Base-by-base conservation (phyloP, 2,797 vertebrate species). In the Acanthurus leucopareius region DNA sequence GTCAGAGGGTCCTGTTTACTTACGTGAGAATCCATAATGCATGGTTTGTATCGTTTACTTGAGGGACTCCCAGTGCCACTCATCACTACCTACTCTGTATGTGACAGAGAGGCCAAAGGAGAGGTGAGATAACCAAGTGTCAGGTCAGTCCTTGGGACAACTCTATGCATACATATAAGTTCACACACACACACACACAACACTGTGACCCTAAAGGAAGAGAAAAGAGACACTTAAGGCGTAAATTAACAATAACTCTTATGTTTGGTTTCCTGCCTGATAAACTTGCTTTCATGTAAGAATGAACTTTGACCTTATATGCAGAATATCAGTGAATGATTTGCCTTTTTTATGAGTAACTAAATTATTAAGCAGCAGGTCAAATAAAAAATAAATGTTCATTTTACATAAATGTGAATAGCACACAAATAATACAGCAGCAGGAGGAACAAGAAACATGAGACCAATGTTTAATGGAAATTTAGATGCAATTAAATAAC, bases 1-100 rank as follows among this genome's bases (percentile, higher is more conserved):
- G 92, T 94, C 91, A 92, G 4, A 25, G 67, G 88, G 86, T 93
- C 81, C 74, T 89, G 81, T 93, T 95, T 93, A 93, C 91, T 66
- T 88, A 86, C 85, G 89, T 90, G 89, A 69, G 65, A 69, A 91
- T 90, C 83, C 92, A 94, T 92, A 93, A 92, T 92, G 90, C 85
- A 90, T 91, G 82, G 75, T 67, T 79, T 74, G 77, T 87, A 84
- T 69, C 73, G 64, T 94, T 91, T 92, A 91, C 93, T 89, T 88
- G 60, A 79, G 90, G 89, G 91, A 92, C 76, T 90, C 77, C 80
- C 80, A 69, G 25, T 82, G 85, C 81, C 76, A 82, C 90, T 84
- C 78, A 82, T 75, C 65, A 70, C 84, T 85, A 52, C 48, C 59
- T 57, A 17, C 69, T 75, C 61, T 66, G 70, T 77, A 52, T 89